Conservation (phyloP, 1,140 invertebrate genomes). For the Idris sp. region DNA sequence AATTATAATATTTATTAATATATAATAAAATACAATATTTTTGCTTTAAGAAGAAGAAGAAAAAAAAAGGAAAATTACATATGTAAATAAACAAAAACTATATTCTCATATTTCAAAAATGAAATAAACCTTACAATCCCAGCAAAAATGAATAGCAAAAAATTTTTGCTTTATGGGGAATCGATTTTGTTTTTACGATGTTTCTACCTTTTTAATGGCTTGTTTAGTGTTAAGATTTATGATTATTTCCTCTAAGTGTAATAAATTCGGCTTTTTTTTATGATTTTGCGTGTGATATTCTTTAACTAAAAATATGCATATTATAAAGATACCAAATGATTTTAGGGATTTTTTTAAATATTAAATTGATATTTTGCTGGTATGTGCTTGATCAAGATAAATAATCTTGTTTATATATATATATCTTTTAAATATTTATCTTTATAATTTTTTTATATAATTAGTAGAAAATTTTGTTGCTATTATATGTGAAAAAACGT, state of each 20-base stretch:
- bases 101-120: no score
- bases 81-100: no score
- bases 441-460: constrained; percentile 6
- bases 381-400: constrained; percentile 40
- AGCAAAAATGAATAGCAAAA: no score
- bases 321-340: constrained; percentile 29
- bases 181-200: constrained; percentile 46
- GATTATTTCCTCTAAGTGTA: constrained; percentile 14
- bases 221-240: constrained; percentile 34
- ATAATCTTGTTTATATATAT: constrained; percentile 17
- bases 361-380: constrained; percentile 45
- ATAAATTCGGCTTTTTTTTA: constrained; percentile 52
- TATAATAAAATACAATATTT: no score
- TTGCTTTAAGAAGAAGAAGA: no score
- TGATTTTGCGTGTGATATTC: constrained; percentile 26
- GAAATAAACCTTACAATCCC: no score
- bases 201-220: constrained; percentile 28
- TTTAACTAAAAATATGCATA: constrained; percentile 38
- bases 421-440: not conserved
- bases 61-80: no score
- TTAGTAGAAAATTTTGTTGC: constrained; percentile 27
- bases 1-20: no score
- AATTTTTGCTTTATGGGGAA: constrained; percentile 13
- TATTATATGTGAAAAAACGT: constrained; percentile 23
- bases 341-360: constrained; percentile 26